Base-by-base conservation (phyloP, 2,888 invertebrate species). In the Drosophila maculinotata region DNA sequence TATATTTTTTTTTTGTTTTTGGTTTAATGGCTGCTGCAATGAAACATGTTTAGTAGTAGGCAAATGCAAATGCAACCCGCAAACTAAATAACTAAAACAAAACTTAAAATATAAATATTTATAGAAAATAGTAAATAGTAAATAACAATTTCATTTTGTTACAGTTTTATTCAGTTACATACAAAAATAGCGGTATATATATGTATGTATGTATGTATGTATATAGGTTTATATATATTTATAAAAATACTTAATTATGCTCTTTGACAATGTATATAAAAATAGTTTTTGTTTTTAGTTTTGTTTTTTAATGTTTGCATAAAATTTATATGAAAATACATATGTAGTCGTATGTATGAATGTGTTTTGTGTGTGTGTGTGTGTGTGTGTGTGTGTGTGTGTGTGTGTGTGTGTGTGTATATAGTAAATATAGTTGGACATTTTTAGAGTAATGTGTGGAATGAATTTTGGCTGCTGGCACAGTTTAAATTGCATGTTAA, bases 101-200 rank as follows among this genome's bases (percentile, higher is more conserved):
- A 36, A 52, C 15, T 20, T 25, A 28, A 39, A 31, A 8, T n/a
- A 35, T 23, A 12, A 20, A 8, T 28, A 12, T 10, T 9, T 14
- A 17, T 25, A 20, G 12, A 12, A 10, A 17, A 31, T 26, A 31
- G 31, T 20, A 31, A 17, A 41, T 47, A 69, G 30, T 56, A 56
- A 57, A 72, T 76, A 64, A 87, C 87, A 69, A 49, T 52, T 79
- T 65, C 26, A 68, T 79, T 79, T 69, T 79, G 51, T 69, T 81
- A 64, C 73, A 81, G 62, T 69, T 86, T 86, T 86, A 88, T 88
- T 86, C 68, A 87, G 76, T 88, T 86, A 78, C 86, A 73, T 80
- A 81, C 73, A 89, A 89, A 87, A 77, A 77, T 79, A 78, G 75
- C 79, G 53, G 47, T 69, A 71, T 82, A 76, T 79, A 36, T 63